Percentiles rank a stretch among this genome's conserved stretches.
phyloP scores from a whole-genome alignment of 1,140 invertebrate species.

The Drosophila grimshawi region DNA sequence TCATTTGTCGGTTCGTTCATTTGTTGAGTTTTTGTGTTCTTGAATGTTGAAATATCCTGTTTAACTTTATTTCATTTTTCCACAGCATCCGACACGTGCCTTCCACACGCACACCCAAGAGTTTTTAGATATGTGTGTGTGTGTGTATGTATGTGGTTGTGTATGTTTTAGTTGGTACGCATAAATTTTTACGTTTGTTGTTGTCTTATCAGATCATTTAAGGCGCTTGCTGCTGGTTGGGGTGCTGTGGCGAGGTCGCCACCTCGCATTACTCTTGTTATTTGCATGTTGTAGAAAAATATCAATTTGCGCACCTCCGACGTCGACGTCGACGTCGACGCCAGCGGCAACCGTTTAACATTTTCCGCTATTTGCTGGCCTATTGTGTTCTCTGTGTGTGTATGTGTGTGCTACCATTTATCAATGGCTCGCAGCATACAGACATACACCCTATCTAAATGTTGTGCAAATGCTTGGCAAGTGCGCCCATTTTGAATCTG shows the following conservation, averaged over 20 bases:
- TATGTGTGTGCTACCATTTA: constrained; percentile 63
- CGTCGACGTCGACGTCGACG: constrained; percentile 36
- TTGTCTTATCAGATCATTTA: constrained; percentile 83
- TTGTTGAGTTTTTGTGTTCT: constrained; percentile 55
- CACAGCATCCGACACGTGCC: constrained; percentile 80
- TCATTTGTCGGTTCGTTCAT: constrained; percentile 68
- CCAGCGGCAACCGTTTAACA: constrained; percentile 68
- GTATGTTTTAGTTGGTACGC: constrained; percentile 77
- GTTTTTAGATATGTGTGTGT: constrained; percentile 12
- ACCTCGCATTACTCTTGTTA: constrained; percentile 74
- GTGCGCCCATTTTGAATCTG: constrained; percentile 72
- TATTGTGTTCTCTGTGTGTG: constrained; percentile 60
- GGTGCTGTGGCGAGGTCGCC: constrained; percentile 16
- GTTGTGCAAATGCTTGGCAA: constrained; percentile 69
- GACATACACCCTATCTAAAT: constrained; percentile 67
- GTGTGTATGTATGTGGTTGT: constrained; percentile 41
- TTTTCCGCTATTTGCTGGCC: constrained; percentile 80
- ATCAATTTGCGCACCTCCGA: constrained; percentile 81
- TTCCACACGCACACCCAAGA: constrained; percentile 26
- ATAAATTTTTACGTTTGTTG: constrained; percentile 82
- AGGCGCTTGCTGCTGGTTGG: constrained; percentile 28
- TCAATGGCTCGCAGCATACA: constrained; percentile 38
- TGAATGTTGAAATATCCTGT: constrained; percentile 80
- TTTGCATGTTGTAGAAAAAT: constrained; percentile 83
- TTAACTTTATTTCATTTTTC: constrained; percentile 83